These are phyloP conservation scores for Jaculus jaculus DNA, from an alignment of 2,113 vertebrate genomes.

Conservation along the genomic window DNA sequence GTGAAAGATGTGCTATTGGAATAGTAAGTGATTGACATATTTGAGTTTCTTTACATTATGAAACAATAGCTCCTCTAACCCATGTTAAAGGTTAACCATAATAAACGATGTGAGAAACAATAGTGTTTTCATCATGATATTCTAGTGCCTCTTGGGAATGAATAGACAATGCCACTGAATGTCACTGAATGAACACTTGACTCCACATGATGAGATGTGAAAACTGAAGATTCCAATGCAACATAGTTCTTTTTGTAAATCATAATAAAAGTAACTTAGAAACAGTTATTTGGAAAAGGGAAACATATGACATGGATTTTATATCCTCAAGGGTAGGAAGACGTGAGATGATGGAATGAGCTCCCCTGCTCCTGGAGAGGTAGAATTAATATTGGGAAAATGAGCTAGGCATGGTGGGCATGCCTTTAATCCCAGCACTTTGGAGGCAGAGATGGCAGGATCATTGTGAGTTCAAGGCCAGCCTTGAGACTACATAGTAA, in stretches of 20 bases:
- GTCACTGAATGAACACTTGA: conserved; percentile 55
- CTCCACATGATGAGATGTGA: conserved; percentile 1
- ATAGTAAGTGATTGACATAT: not conserved
- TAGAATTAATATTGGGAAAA: too few species aligned
- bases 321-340: not conserved
- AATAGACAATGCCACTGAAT: not conserved
- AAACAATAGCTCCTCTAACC: not conserved
- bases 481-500: too few species aligned
- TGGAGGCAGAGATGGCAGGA: too few species aligned
- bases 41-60: not conserved
- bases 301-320: not conserved
- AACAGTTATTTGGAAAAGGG: not conserved
- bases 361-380: too few species aligned
- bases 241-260: not conserved
- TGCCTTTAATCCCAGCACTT: too few species aligned
- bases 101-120: conserved; percentile 13
- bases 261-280: not conserved
- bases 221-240: conserved; percentile 1
- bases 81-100: not conserved
- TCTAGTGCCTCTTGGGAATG: not conserved
- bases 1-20: not conserved
- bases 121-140: not conserved
- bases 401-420: too few species aligned
- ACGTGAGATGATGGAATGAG: too few species aligned
- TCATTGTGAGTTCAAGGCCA: too few species aligned